phyloP scores from a whole-genome alignment of 2,113 vertebrate species.

The Anoura caudifer region DNA sequence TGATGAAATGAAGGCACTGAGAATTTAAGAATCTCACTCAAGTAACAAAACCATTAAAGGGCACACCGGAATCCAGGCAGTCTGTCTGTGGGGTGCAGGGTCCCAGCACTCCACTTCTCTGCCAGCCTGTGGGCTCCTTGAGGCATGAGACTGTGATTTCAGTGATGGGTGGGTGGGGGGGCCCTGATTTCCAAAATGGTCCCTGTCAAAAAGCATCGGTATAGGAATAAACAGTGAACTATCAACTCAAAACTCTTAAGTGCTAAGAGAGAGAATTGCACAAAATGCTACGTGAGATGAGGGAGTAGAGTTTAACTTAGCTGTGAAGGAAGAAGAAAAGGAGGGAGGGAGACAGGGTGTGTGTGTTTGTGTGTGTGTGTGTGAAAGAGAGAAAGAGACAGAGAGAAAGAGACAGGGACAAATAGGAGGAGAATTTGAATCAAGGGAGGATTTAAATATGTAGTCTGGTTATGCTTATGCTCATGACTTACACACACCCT shows the following conservation, averaged over 20 bases:
- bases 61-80: background rate
- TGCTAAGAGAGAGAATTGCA: background rate
- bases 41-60: background rate
- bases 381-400: background rate
- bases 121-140: background rate
- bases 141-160: background rate
- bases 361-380: too few relatives aligned
- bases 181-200: background rate
- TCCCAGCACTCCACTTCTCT: background rate
- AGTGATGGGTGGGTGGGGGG: rapidly evolving
- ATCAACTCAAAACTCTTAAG: background rate
- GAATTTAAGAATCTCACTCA: background rate
- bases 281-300: background rate
- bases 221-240: background rate
- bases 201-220: background rate
- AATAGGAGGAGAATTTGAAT: background rate
- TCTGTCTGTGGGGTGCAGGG: background rate
- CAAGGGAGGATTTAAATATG: background rate
- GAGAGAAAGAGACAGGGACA: background rate
- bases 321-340: background rate
- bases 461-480: background rate
- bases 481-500: too few relatives aligned
- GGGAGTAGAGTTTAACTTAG: background rate
- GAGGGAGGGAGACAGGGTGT: background rate
- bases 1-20: too few relatives aligned